Percentiles rank a stretch among this genome's conserved stretches.
Conservation (phyloP, 2,797 vertebrate species). For the Phoxinus dragarum region DNA sequence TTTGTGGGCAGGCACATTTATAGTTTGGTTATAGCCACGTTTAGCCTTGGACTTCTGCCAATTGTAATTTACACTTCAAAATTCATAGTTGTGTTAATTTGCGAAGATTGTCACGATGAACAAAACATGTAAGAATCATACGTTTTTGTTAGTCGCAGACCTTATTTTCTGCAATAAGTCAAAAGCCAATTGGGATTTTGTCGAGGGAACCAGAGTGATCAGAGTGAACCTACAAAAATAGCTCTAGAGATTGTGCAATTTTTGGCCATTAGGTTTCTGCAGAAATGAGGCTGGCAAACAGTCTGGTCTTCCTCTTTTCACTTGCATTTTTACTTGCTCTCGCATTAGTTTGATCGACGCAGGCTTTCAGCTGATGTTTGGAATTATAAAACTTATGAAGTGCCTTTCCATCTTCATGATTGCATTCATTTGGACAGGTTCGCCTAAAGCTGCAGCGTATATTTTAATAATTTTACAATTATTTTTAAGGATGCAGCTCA, state of each 20-base stretch:
- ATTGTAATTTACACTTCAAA: not conserved
- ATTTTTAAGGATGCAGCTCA: not conserved
- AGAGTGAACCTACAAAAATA: not conserved
- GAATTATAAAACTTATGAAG: not conserved
- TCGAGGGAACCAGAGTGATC: not conserved
- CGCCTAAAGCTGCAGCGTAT: not conserved
- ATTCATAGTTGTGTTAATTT: not conserved
- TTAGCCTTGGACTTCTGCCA: not conserved
- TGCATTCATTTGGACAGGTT: not conserved
- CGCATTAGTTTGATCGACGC: not conserved
- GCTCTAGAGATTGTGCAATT: not conserved
- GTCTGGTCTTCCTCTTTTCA: conserved; percentile 10
- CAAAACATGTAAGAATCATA: not conserved
- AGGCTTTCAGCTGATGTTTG: not conserved
- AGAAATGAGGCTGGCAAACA: not conserved
- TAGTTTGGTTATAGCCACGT: not conserved
- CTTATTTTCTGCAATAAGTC: not conserved
- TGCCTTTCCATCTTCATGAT: not conserved
- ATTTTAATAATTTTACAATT: not conserved
- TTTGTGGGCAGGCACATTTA: conserved; percentile 27
- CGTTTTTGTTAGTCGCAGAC: not conserved
- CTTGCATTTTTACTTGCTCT: not conserved
- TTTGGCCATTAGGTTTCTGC: not conserved
- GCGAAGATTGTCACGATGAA: not conserved
- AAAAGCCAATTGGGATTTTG: not conserved